phyloP scores from a whole-genome alignment of 2,888 invertebrate genomes.

The Drosophila anomalata region DNA sequence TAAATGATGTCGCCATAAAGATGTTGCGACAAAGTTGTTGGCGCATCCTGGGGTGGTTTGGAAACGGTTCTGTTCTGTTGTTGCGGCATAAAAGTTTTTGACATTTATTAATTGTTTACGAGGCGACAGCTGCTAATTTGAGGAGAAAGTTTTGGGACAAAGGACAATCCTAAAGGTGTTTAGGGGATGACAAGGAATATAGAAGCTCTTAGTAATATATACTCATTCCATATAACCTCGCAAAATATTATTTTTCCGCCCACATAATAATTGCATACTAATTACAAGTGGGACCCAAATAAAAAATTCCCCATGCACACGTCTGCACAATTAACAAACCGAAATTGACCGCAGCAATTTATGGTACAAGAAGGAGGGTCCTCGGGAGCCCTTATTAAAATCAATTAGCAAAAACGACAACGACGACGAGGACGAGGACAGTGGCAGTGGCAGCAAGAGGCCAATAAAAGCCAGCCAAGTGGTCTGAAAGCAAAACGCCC shows the following conservation, averaged over 20 bases:
- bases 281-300: slow-evolving; percentile 51
- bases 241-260: slow-evolving; percentile 20
- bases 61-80: slow-evolving; percentile 17
- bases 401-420: slow-evolving; percentile 73
- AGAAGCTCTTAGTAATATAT: not conserved
- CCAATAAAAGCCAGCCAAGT: slow-evolving; percentile 73
- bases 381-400: slow-evolving; percentile 68
- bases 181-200: slow-evolving; percentile 6
- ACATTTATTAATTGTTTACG: slow-evolving; percentile 78
- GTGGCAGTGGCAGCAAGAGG: slow-evolving; percentile 54
- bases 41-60: slow-evolving; percentile 36
- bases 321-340: slow-evolving; percentile 79
- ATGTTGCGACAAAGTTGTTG: slow-evolving; percentile 33
- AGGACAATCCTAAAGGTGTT: slow-evolving; percentile 16
- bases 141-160: slow-evolving; percentile 25
- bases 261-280: slow-evolving; percentile 68
- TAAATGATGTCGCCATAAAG: slow-evolving; percentile 60
- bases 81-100: slow-evolving; percentile 70
- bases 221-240: slow-evolving; percentile 2
- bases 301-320: slow-evolving; percentile 55
- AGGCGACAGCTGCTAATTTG: slow-evolving; percentile 74
- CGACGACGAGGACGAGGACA: slow-evolving; percentile 33
- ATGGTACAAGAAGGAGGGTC: slow-evolving; percentile 50
- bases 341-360: slow-evolving; percentile 81
- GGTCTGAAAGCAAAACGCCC: slow-evolving; percentile 53